Base-by-base conservation (phyloP, 2,113 vertebrate genomes). In the Rhipidura dahli region DNA sequence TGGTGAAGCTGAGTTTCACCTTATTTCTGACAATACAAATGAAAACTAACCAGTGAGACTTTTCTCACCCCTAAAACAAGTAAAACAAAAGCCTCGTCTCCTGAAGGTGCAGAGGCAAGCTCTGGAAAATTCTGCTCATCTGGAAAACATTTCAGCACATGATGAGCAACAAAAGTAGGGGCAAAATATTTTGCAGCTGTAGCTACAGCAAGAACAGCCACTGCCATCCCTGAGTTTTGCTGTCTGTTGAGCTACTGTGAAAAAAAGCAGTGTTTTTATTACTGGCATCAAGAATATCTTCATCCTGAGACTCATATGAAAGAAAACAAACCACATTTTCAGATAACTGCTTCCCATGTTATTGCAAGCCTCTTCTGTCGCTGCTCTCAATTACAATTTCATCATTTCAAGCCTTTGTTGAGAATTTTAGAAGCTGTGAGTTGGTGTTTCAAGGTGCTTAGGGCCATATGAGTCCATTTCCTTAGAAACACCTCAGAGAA, bases 121-220 rank as follows among this genome's bases (percentile, higher is more conserved):
- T 30, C n/a, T 80, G 64, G 76, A 60, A 94, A 80, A 37, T 81
- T 76, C 50, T 91, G 39, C 51, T 90, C 54, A 91, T 75, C 47
- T 91, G 68, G 49, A 77, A 92, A 68, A 82, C 26, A 39, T 71
- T 78, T 92, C 39, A 72, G 75, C 91, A 51, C 44, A 79, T 27
- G 31, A 86, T 53, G 71, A 95, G 49, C 30, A 75, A 84, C 81
- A 72, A 51, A 79, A 91, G 19, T 24, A 69, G n/a, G 27, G 42
- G 51, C 7, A 27, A 90, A 90, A 94, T 89, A 79, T 61, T 95
- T 93, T 93, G 79, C 82, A 95, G 71, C 77, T 89, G 73, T 85
- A 94, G 64, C 49, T 81, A 42, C 19, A 87, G 42, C 30, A 79
- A 40, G 63, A 83, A 40, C 50, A 49, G 37, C 15, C 35, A 16